Evolutionary conservation across 2,113 vertebrate genomes (phyloP).

Genomic region (Suricata suricatta): DNA sequence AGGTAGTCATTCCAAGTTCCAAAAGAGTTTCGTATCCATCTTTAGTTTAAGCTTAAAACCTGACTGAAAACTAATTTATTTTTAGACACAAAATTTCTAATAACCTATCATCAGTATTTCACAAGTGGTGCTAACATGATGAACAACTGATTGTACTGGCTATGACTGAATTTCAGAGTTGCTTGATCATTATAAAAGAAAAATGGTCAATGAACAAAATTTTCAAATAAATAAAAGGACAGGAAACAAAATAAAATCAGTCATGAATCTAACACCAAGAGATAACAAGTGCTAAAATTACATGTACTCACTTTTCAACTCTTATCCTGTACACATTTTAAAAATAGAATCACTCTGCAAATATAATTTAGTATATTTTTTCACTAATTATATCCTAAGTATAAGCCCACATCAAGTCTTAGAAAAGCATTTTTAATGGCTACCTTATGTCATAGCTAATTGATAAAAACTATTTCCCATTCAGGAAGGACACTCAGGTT

Average conservation of each 20-base stretch:
- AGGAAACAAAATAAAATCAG: background rate
- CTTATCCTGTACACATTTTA: background rate
- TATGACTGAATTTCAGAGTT: background rate
- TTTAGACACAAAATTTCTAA: constrained; percentile 26
- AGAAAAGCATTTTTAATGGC: background rate
- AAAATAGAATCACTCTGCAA: constrained; percentile 5
- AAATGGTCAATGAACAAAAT: background rate
- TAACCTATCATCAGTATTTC: background rate
- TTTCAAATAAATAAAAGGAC: background rate
- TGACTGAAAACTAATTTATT: constrained; percentile 5
- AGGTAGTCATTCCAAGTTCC: background rate
- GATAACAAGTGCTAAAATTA: constrained; percentile 3
- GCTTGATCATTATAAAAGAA: background rate
- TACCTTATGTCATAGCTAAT: background rate
- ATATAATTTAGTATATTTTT: background rate
- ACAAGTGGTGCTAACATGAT: background rate
- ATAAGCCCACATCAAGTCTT: background rate
- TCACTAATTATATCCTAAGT: background rate
- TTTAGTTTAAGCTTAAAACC: background rate
- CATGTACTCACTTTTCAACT: background rate
- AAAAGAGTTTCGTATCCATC: background rate
- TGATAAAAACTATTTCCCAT: background rate
- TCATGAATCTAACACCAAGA: background rate
- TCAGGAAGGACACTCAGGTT: background rate
- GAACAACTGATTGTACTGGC: background rate